Evolutionary conservation across 2,797 vertebrate species (phyloP).

Genomic region (Acanthopagrus latus): DNA sequence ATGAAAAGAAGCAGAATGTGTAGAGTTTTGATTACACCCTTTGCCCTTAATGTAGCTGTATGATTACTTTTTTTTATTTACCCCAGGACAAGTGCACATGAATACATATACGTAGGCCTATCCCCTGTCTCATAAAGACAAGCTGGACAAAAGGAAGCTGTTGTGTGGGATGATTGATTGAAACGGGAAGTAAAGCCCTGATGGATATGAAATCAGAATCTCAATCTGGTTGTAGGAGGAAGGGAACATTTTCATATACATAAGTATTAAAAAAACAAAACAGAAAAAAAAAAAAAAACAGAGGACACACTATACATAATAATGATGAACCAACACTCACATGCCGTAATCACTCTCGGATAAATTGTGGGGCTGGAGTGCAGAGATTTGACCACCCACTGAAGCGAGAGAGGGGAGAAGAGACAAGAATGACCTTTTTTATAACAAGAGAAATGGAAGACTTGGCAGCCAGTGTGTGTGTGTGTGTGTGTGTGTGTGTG

Average conservation of each 20-base stretch:
- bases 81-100: constrained; percentile 29
- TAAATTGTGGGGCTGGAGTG: constrained; percentile 33
- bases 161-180: constrained; percentile 15
- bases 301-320: constrained; percentile 38
- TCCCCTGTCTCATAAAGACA: constrained; percentile 18
- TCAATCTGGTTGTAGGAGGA: constrained; percentile 23
- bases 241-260: constrained; percentile 30
- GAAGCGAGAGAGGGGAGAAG: constrained; percentile 48
- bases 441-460: constrained; percentile 73
- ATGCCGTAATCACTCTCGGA: constrained; percentile 44
- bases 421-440: constrained; percentile 81
- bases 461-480: constrained; percentile 46
- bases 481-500: constrained; percentile 18
- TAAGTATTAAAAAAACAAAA: constrained; percentile 13
- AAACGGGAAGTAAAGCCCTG: constrained; percentile 16
- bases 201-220: constrained; percentile 36
- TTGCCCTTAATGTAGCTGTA: constrained; percentile 38
- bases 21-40: constrained; percentile 52
- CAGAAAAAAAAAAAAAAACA: constrained; percentile 16
- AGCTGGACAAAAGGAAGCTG: constrained; percentile 11
- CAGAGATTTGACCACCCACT: constrained; percentile 67
- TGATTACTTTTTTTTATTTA: constrained; percentile 32
- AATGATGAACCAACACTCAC: constrained; percentile 43
- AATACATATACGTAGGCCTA: constrained; percentile 18
- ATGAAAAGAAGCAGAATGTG: constrained; percentile 44